Evolutionary conservation across 2,888 invertebrate species (phyloP).

Genomic region (Neoascia interrupta): DNA sequence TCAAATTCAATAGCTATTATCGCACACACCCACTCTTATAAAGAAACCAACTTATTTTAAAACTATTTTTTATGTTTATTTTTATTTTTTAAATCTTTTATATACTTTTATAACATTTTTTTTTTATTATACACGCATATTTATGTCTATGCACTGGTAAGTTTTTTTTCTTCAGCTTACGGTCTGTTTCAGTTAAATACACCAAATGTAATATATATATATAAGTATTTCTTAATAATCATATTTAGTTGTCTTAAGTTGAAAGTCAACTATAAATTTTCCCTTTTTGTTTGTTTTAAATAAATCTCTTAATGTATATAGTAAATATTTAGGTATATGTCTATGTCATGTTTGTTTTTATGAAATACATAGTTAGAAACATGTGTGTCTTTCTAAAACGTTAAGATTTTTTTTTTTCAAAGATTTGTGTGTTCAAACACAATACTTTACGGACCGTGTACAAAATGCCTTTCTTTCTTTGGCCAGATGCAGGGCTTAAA

Average conservation of each 20-base stretch:
- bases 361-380: slow-evolving; percentile 6
- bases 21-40: too few relatives aligned
- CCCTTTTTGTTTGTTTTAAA: slow-evolving; percentile 2
- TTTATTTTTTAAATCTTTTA: slow-evolving; percentile 15
- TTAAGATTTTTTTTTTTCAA: slow-evolving; percentile 1
- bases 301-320: slow-evolving; percentile 28
- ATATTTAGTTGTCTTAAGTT: slow-evolving; percentile 30
- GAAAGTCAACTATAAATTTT: slow-evolving; percentile 19
- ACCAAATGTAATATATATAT: slow-evolving; percentile 42
- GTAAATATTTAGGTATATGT: slow-evolving; percentile 12
- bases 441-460: neutral
- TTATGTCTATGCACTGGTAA: slow-evolving; percentile 14
- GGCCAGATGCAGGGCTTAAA: neutral
- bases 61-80: slow-evolving; percentile 50
- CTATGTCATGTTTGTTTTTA: slow-evolving; percentile 3
- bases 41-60: too few relatives aligned
- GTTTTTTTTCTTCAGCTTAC: slow-evolving; percentile 11
- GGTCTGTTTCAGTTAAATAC: slow-evolving; percentile 52
- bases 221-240: slow-evolving; percentile 16
- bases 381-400: slow-evolving; percentile 2
- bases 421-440: neutral
- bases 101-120: slow-evolving; percentile 65
- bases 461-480: neutral
- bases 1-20: too few relatives aligned
- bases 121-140: slow-evolving; percentile 47